phyloP scores from a whole-genome alignment of 1,140 invertebrate genomes.

The Drosophila hydei region DNA sequence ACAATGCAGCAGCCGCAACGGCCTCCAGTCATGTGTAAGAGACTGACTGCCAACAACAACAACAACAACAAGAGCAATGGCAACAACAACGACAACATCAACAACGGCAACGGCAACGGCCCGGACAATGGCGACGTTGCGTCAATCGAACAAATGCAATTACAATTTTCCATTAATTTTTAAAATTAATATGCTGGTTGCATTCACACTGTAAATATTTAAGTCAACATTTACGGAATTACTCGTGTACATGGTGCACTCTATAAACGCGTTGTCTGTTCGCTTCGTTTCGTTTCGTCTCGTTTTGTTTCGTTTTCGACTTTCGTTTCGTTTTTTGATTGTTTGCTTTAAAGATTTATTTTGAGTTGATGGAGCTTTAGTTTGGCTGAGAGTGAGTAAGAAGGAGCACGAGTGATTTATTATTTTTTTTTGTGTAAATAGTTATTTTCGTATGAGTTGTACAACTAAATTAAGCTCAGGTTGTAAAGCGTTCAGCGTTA shows the following conservation, averaged over 20 bases:
- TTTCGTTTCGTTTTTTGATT: conserved; percentile 6
- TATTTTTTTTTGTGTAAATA: conserved; percentile 39
- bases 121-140: conserved; percentile 27
- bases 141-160: conserved; percentile 76
- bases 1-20: conserved; percentile 69
- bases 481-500: conserved; percentile 59
- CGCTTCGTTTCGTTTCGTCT: not conserved
- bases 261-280: conserved; percentile 35
- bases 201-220: conserved; percentile 44
- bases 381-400: conserved; percentile 10
- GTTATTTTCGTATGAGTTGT: conserved; percentile 16
- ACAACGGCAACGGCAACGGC: not conserved
- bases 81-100: not conserved
- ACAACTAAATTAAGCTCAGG: conserved; percentile 69
- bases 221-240: conserved; percentile 30
- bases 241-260: conserved; percentile 24
- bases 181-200: conserved; percentile 58
- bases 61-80: not conserved
- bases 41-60: conserved; percentile 17
- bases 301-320: not conserved
- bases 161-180: conserved; percentile 74
- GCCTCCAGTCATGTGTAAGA: conserved; percentile 69
- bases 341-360: not conserved
- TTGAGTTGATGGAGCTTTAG: conserved; percentile 22
- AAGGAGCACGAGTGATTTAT: conserved; percentile 17